Conservation (phyloP, 1,140 invertebrate species). For the Aphelinus atriplicis region DNA sequence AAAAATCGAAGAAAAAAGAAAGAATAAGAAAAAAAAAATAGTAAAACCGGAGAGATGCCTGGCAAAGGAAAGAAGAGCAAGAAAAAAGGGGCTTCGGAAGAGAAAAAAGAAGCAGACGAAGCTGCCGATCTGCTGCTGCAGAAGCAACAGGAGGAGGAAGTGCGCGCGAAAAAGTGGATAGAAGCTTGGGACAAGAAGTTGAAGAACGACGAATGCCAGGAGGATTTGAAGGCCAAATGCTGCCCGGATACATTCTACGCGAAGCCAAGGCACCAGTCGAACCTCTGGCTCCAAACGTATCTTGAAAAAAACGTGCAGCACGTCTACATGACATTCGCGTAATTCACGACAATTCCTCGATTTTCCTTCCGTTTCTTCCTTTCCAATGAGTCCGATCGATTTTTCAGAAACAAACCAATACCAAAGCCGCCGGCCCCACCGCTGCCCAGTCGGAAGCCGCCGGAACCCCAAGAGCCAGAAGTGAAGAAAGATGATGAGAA, state of each 20-base stretch:
- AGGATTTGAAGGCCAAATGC: slow-evolving; percentile 40
- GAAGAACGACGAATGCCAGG: slow-evolving; percentile 30
- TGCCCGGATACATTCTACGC: slow-evolving; percentile 28
- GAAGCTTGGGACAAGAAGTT: slow-evolving; percentile 43
- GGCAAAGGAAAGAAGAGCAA: slow-evolving; percentile 9
- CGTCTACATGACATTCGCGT: slow-evolving; percentile 44
- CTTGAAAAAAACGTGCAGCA: slow-evolving; percentile 42
- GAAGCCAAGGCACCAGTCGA: slow-evolving; percentile 44
- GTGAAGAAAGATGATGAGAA: slow-evolving; percentile 19
- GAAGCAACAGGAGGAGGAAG: slow-evolving; percentile 11
- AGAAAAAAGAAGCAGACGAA: not conserved
- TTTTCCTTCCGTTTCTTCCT: not conserved
- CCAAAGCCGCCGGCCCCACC: slow-evolving; percentile 45
- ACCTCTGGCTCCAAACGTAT: slow-evolving; percentile 46
- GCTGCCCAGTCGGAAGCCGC: not conserved
- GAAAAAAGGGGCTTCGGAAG: not conserved
- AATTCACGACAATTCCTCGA: not conserved
- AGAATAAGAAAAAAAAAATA: slow-evolving; percentile 11
- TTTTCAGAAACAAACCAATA: slow-evolving; percentile 43
- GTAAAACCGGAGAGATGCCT: not conserved
- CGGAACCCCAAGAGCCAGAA: not conserved
- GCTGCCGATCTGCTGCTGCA: not conserved
- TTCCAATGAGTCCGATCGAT: not conserved
- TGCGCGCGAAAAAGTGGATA: slow-evolving; percentile 42
- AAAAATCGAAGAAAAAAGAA: not conserved